Base-by-base conservation (phyloP, 2,888 invertebrate species). In the Drosophila vallismaia region DNA sequence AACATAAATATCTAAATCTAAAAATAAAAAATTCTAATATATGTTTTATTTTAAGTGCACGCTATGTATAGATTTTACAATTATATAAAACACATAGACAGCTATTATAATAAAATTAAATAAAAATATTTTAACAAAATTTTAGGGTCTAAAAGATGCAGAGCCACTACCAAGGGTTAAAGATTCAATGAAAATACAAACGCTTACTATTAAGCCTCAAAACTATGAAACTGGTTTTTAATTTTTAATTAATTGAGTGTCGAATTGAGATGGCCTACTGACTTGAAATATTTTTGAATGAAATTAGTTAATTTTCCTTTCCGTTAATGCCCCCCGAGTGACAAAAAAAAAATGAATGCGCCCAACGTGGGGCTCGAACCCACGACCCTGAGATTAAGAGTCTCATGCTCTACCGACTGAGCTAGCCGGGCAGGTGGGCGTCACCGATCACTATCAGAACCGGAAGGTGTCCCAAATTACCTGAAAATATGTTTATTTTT, bases 371-470 rank as follows among this genome's bases (percentile, higher is more conserved):
- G 91, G 90, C 91, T 91, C 91, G 91, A 91, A 91, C 91, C 91
- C 90, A 91, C 90, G 90, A 91, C 91, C 91, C 91, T 89, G 91
- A 91, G 90, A 91, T 91, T 90, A 91, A 90, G 91, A 90, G 91
- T 90, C 90, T 90, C 90, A 89, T 91, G 90, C 90, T 91, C 91
- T 91, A 90, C 91, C 90, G 91, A 91, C 90, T 90, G 91, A 91
- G 91, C 91, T 91, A 91, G 91, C 91, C 90, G 90, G 90, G 90
- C 90, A 79, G 3, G 33, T 62, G 56, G 29, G 33, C 10, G 28
- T 29, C 10, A 2, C 8, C 29, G 38, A 56, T 56, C 12, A 3
- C 9, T 24, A 56, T n/a, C 31, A 44, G 26, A 28, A 29, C 50
- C 7, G 8, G 8, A 14, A 52, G n/a, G 31, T 52, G 31, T 26